Conservation (phyloP, 2,797 vertebrate species). For the Philypnodon macrostomus region DNA sequence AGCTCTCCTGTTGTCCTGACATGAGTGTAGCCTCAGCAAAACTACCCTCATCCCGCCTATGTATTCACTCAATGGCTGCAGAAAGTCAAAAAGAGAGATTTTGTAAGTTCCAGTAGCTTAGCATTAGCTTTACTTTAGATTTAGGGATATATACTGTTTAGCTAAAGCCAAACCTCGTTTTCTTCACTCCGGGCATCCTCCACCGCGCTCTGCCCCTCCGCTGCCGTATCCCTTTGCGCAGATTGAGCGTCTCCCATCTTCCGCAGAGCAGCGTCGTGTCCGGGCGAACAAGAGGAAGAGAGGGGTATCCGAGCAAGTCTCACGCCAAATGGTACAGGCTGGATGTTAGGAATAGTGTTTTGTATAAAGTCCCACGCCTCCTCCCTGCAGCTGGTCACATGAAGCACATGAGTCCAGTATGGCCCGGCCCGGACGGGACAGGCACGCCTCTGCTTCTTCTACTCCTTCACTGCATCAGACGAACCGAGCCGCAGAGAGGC, state of each 20-base stretch:
- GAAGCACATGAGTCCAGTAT: conserved; percentile 60
- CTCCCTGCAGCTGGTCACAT: conserved; percentile 76
- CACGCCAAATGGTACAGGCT: conserved; percentile 65
- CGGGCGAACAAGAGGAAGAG: conserved; percentile 35
- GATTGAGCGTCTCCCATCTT: conserved; percentile 87
- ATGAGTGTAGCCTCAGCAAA: conserved; percentile 40
- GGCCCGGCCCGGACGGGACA: conserved; percentile 35
- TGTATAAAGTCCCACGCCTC: conserved; percentile 77
- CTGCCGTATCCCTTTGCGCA: conserved; percentile 66
- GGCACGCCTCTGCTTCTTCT: conserved; percentile 55
- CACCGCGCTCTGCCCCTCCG: conserved; percentile 55
- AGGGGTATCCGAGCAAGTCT: conserved; percentile 22
- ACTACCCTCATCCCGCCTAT: too few relatives aligned
- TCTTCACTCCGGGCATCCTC: conserved; percentile 42
- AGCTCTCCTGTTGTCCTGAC: conserved; percentile 23
- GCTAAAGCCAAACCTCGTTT: conserved; percentile 49
- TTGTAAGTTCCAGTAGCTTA: neutral
- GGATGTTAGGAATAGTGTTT: conserved; percentile 62
- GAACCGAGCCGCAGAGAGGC: conserved; percentile 35
- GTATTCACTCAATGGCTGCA: too few relatives aligned
- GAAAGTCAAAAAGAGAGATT: neutral
- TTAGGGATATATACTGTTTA: too few relatives aligned
- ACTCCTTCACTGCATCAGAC: conserved; percentile 42
- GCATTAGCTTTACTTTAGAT: neutral
- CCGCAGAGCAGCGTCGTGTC: too few relatives aligned